Conservation (phyloP, 2,888 invertebrate species). For the Polydrusus pterygomalis region DNA sequence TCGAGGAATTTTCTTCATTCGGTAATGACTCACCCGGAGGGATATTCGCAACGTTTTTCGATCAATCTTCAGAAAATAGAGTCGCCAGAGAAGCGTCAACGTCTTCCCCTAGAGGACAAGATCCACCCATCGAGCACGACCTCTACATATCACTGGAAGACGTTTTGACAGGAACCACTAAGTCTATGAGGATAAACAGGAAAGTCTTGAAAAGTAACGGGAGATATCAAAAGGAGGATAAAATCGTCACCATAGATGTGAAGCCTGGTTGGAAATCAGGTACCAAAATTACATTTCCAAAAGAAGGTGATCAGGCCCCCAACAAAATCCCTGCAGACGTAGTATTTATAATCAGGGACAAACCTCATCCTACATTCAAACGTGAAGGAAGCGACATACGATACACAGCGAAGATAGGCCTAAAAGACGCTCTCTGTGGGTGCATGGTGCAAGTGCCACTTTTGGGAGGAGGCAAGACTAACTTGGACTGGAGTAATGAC, state of each 20-base stretch:
- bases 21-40: constrained; percentile 60
- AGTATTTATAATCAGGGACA: constrained; percentile 94
- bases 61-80: not conserved
- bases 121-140: constrained; percentile 92
- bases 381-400: constrained; percentile 93
- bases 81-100: constrained; percentile 63
- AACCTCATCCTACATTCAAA: constrained; percentile 89
- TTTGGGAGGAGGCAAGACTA: constrained; percentile 78
- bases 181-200: constrained; percentile 97
- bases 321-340: constrained; percentile 95
- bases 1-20: constrained; percentile 88
- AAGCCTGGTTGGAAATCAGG: constrained; percentile 98
- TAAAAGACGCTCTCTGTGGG: constrained; percentile 93
- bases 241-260: constrained; percentile 91
- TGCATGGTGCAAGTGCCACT: constrained; percentile 89
- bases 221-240: constrained; percentile 88
- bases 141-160: constrained; percentile 93
- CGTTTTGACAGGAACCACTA: constrained; percentile 86
- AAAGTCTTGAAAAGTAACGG: constrained; percentile 88
- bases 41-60: constrained; percentile 29
- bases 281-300: constrained; percentile 96
- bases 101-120: constrained; percentile 80
- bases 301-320: constrained; percentile 92
- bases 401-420: constrained; percentile 86
- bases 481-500: constrained; percentile 83